phyloP scores from a whole-genome alignment of 2,797 vertebrate species.

The Florisuga fusca region DNA sequence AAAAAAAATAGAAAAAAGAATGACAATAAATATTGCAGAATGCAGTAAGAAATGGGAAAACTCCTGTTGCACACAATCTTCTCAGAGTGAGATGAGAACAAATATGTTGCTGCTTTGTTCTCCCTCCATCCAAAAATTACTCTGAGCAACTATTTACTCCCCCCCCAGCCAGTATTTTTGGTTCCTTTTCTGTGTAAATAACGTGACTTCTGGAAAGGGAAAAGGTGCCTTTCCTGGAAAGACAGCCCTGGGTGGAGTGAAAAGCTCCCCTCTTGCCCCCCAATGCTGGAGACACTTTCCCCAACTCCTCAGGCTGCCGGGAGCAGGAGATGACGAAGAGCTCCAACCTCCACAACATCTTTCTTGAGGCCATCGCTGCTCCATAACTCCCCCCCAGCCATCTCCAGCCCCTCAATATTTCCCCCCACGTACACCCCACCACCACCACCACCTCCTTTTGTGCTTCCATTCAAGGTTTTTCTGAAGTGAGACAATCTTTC shows the following conservation, averaged over 20 bases:
- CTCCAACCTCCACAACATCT: conserved; percentile 20
- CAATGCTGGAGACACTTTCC: background rate
- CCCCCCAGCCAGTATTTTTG: background rate
- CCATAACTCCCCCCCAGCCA: conserved; percentile 59
- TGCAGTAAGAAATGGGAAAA: background rate
- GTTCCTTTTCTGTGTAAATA: background rate
- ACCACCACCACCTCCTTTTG: conserved; percentile 67
- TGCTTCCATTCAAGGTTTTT: conserved; percentile 76
- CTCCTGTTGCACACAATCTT: background rate
- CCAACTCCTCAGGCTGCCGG: background rate
- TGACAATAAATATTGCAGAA: background rate
- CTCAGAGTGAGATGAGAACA: background rate
- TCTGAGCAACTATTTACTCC: background rate
- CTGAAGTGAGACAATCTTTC: conserved; percentile 79
- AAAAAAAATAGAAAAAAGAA: background rate
- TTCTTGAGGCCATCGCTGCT: background rate
- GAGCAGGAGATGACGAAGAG: conserved; percentile 22
- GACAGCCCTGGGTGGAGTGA: accelerated
- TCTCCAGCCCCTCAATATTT: conserved; percentile 62
- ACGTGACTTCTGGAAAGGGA: background rate
- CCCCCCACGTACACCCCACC: background rate
- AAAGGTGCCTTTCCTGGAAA: background rate
- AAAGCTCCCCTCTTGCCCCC: background rate
- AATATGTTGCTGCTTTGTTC: background rate
- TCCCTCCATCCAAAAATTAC: background rate